Base-by-base conservation (phyloP, 2,888 invertebrate genomes). In the Tinea semifulvella region DNA sequence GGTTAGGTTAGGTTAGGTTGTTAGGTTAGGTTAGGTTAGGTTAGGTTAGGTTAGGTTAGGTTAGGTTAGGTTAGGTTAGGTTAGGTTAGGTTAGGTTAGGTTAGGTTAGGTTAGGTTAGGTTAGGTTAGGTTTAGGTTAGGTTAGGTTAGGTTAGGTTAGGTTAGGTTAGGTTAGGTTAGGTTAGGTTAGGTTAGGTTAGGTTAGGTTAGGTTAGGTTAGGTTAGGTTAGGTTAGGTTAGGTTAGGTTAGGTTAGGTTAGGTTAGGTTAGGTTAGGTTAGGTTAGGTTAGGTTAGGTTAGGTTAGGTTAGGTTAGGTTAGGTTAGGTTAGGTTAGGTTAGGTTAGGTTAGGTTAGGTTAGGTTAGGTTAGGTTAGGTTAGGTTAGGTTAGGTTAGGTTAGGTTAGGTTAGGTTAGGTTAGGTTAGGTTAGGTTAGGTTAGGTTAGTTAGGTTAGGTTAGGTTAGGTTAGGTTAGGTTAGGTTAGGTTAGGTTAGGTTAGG, bases 41-140 rank as follows among this genome's bases (percentile, higher is more conserved):
- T 46, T 45, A 43, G 45, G 43, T 48, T 48, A 42, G 42, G 44
- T 46, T 48, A 46, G 43, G 43, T 40, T 46, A 45, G 45, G 43
- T 42, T 45, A 48, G 48, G 44, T 46, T 48, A 46, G 48, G 46
- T 48, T 46, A 46, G 46, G 48, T 48, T 46, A 48, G 46, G 46
- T 48, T 45, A 47, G 46, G 48, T 48, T 46, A 48, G 46, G 47
- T 47, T 47, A 47, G 47, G 47, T 45, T 47, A 46, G 44, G 44
- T 46, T 46, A 44, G 46, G 46, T 48, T 44, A 44, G 46, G 44
- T 46, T 48, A 46, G 48, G 48, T 48, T 45, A 45, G 45, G 46
- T 48, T 48, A 46, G 46, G 46, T 48, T 43, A 45, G 48, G 45
- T n/a, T 48, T 48, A 46, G 46, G 46, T 48, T 47, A 45, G 47